These are phyloP conservation scores for Cancer borealis DNA, from an alignment of 2,888 invertebrate genomes.

Conservation along the genomic window DNA sequence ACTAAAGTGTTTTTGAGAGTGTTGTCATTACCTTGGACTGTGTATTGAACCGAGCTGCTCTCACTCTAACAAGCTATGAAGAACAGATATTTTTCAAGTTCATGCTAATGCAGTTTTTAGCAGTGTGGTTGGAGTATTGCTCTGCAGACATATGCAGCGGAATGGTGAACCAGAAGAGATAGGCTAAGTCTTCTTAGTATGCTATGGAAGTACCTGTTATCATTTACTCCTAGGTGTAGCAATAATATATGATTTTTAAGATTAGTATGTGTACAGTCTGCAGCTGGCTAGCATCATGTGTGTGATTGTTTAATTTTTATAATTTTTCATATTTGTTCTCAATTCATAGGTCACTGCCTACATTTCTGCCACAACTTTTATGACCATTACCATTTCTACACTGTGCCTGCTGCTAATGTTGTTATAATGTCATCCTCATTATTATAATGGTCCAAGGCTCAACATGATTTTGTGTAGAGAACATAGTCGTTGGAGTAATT, in stretches of 20 bases:
- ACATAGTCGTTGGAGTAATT: slow-evolving; percentile 34
- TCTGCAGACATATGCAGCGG: neutral
- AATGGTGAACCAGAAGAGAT: neutral
- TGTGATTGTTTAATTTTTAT: neutral
- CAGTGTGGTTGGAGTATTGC: neutral
- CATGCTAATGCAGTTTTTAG: neutral
- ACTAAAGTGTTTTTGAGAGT: neutral
- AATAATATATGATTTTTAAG: slow-evolving; percentile 8
- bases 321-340: neutral
- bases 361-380: neutral
- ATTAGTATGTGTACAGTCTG: neutral
- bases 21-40: neutral
- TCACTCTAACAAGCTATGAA: neutral
- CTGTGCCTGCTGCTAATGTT: neutral
- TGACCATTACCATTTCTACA: neutral
- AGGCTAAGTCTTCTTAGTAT: slow-evolving; percentile 20
- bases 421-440: slow-evolving; percentile 25
- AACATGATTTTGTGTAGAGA: slow-evolving; percentile 3
- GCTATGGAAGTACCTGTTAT: slow-evolving; percentile 45
- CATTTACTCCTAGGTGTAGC: slow-evolving; percentile 37
- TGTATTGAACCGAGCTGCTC: neutral
- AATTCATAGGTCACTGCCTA: neutral
- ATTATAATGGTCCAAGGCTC: neutral
- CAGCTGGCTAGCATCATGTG: neutral
- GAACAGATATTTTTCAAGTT: neutral